Conservation (phyloP, 2,797 vertebrate genomes). For the Sebastes iracundus region DNA sequence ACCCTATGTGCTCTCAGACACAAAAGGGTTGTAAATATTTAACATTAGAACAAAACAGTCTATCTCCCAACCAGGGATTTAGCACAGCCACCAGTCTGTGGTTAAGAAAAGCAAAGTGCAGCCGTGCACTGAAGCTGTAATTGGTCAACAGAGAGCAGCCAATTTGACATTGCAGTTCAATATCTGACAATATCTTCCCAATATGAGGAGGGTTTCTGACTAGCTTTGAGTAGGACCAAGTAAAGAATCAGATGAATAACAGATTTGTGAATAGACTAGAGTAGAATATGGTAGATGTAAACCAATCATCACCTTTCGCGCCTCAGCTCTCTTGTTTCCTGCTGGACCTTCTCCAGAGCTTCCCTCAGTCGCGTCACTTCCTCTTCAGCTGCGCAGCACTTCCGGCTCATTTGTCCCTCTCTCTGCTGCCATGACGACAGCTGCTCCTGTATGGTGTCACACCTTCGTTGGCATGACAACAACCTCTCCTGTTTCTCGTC, state of each 20-base stretch:
- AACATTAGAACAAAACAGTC: constrained; percentile 46
- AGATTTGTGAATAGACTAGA: background rate
- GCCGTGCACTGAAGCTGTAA: background rate
- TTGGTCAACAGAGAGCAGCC: background rate
- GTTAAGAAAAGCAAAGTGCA: constrained; percentile 9
- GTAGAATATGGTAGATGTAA: background rate
- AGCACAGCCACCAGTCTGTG: constrained; percentile 1
- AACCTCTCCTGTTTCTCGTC: constrained; percentile 86
- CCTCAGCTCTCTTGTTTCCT: constrained; percentile 80
- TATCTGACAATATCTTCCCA: background rate
- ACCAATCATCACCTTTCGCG: constrained; percentile 81
- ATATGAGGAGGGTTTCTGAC: background rate
- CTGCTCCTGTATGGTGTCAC: constrained; percentile 85
- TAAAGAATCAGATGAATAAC: background rate
- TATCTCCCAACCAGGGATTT: constrained; percentile 15
- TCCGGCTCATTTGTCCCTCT: constrained; percentile 82
- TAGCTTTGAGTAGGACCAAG: background rate
- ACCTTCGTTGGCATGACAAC: constrained; percentile 85
- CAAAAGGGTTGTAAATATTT: constrained; percentile 65
- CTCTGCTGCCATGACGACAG: constrained; percentile 82
- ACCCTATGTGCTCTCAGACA: constrained; percentile 38
- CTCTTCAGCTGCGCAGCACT: constrained; percentile 72
- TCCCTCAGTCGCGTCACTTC: constrained; percentile 81
- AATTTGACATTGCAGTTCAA: background rate
- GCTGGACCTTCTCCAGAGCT: constrained; percentile 76